Evolutionary conservation across 2,797 vertebrate species (phyloP).

Genomic region (Otolemur crassicaudatus): DNA sequence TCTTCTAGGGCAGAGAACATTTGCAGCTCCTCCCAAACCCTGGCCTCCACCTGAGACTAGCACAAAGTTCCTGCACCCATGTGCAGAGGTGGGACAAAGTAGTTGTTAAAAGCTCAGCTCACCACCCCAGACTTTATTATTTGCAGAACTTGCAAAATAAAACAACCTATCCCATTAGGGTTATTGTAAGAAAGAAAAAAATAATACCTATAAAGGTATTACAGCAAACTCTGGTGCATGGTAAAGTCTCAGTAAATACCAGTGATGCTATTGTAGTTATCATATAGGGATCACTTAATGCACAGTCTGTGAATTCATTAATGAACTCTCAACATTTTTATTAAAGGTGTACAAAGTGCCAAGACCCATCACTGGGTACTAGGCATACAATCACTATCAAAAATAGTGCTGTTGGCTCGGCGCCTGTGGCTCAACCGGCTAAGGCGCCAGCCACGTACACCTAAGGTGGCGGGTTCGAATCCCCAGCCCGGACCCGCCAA

Average conservation of each 20-base stretch:
- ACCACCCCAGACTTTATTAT: neutral
- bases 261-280: neutral
- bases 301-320: neutral
- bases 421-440: too few relatives aligned
- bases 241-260: neutral
- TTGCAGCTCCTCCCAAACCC: too few relatives aligned
- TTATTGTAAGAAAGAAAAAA: neutral
- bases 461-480: too few relatives aligned
- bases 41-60: neutral
- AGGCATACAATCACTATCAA: neutral
- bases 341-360: neutral
- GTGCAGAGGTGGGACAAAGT: neutral
- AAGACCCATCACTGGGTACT: neutral
- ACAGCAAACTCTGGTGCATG: neutral
- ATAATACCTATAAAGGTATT: neutral
- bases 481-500: too few relatives aligned
- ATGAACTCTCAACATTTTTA: neutral
- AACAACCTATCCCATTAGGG: too few relatives aligned
- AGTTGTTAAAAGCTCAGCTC: neutral
- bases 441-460: too few relatives aligned
- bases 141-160: neutral
- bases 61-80: neutral
- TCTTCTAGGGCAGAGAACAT: neutral
- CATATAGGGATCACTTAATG: neutral
- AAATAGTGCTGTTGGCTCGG: neutral